Evolutionary conservation across 2,797 vertebrate genomes (phyloP), one percentile per base, ranked within the genome.

Genomic region (Falco naumanni): DNA sequence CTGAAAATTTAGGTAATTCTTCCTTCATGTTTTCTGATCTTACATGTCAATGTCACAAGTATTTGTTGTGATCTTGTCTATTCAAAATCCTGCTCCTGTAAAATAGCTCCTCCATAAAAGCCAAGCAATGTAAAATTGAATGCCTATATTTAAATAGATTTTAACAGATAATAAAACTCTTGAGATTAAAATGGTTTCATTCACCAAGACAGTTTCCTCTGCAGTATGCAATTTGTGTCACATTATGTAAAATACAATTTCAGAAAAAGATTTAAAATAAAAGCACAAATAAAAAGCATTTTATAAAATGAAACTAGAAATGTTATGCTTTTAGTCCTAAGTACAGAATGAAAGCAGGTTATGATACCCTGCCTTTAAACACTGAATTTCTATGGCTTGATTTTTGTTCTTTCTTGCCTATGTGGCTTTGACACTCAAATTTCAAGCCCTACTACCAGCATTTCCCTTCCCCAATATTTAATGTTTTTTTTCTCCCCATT

Each of bases 151-250:
- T 97, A 97, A 98, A 97, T 96, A 98, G 87, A 97, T 96, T 97
- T 97, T 97, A 98, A 97, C 94, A 98, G 97, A 97, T 97, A 97
- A 97, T 97, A 98, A 97, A 98, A 87, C 96, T 95, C 95, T 97
- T 90, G 95, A 97, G 96, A 97, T 97, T 96, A 98, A 97, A 98
- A 97, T 95, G 93, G 93, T 96, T 98, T 97, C 91, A 96, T 97
- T 98, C 91, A 95, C 91, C 33, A 31, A 97, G 95, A 97, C 91
- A 96, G 90, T 97, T 97, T 96, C 71, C 95, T 95, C 95, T 92
- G 89, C 92, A 97, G 83, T 76, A 53, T 97, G 97, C 94, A 97
- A 97, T 98, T 98, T 98, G 86, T 97, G 97, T 98, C 97, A 97
- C 60, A 59, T 97, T 97, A 97, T 97, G 90, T 94, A 97, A 97